Evolutionary conservation across 2,888 invertebrate species (phyloP).

Genomic region (Mythimna pallens): DNA sequence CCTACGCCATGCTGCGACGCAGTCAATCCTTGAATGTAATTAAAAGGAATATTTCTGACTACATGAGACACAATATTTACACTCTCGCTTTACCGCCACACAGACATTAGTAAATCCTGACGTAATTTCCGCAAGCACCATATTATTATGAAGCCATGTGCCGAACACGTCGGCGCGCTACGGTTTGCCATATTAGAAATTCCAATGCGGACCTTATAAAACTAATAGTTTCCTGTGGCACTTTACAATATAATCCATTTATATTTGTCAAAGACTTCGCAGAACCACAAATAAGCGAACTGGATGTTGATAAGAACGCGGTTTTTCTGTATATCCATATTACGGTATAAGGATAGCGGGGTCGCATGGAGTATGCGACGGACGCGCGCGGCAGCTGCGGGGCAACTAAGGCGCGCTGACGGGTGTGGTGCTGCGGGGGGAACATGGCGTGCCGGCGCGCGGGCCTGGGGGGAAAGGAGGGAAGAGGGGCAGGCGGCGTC

Average conservation of each 20-base stretch:
- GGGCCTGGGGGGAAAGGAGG: conserved; percentile 59
- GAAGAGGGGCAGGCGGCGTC: conserved; percentile 72
- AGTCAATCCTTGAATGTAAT: conserved; percentile 59
- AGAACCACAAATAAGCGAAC: conserved; percentile 89
- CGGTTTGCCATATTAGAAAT: conserved; percentile 87
- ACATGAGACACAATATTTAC: conserved; percentile 71
- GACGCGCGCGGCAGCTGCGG: conserved; percentile 88
- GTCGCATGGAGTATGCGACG: conserved; percentile 89
- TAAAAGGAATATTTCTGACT: conserved; percentile 57
- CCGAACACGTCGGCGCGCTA: conserved; percentile 88
- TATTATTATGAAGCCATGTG: conserved; percentile 88
- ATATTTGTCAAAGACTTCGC: conserved; percentile 88
- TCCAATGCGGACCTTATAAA: conserved; percentile 89
- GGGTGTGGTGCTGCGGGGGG: conserved; percentile 68
- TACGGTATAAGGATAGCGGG: conserved; percentile 81
- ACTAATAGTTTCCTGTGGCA: conserved; percentile 79
- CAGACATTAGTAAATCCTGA: conserved; percentile 74
- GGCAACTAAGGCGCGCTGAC: conserved; percentile 81
- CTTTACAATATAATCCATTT: conserved; percentile 91
- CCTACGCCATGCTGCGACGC: conserved; percentile 75
- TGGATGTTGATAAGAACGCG: conserved; percentile 87
- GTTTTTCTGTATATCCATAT: conserved; percentile 90
- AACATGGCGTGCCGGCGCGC: conserved; percentile 59
- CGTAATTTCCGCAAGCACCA: conserved; percentile 85
- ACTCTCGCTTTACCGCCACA: conserved; percentile 78